phyloP scores from a whole-genome alignment of 2,113 vertebrate species.

The Platanista minor region DNA sequence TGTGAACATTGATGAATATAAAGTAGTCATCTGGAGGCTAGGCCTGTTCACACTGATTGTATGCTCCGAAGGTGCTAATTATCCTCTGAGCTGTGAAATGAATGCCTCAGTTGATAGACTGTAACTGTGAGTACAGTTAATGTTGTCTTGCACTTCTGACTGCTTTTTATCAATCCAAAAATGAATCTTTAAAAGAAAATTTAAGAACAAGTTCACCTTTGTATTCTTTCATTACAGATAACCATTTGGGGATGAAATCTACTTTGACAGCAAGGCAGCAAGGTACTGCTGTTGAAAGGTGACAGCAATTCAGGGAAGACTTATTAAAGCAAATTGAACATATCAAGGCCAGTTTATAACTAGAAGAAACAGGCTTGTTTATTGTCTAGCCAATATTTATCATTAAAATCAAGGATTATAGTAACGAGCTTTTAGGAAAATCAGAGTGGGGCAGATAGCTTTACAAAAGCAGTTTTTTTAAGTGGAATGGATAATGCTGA shows the following conservation, averaged over 20 bases:
- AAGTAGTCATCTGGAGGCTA: not conserved
- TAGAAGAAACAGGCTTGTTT: not conserved
- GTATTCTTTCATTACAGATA: conserved; percentile 44
- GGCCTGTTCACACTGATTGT: not conserved
- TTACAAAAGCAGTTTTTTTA: conserved; percentile 43
- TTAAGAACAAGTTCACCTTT: not conserved
- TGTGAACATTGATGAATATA: not conserved
- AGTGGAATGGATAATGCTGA: not conserved
- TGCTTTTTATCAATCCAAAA: not conserved
- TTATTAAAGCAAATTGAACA: not conserved
- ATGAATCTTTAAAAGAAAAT: not conserved
- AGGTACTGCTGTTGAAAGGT: not conserved
- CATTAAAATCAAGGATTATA: not conserved
- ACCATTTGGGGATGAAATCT: not conserved
- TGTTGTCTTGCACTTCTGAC: too few species aligned
- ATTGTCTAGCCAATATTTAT: not conserved
- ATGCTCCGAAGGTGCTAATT: not conserved
- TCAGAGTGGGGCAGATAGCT: not conserved
- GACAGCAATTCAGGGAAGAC: conserved; percentile 18
- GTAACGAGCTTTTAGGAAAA: not conserved
- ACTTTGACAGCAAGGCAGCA: not conserved
- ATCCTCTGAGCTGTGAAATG: not conserved
- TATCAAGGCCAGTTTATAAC: not conserved
- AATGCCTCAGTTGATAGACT: not conserved
- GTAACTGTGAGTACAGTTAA: too few species aligned